Evolutionary conservation across 2,113 vertebrate species (phyloP).

Genomic region (Athene cunicularia): DNA sequence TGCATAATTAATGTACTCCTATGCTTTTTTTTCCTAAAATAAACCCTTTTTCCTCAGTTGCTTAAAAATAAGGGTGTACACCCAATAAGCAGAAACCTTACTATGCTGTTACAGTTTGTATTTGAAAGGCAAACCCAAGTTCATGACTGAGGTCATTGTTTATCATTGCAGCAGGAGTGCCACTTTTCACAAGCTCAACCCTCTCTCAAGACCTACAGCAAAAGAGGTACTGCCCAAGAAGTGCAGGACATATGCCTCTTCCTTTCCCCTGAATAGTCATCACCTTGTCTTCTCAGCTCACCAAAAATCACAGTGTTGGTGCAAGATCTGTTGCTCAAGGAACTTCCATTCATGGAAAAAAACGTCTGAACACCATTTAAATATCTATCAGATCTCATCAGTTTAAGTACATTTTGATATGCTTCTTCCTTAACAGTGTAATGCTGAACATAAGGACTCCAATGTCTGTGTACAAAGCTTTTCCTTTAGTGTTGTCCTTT

Average conservation of each 20-base stretch:
- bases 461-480: background rate
- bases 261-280: background rate
- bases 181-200: background rate
- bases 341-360: background rate
- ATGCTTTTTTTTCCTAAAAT: background rate
- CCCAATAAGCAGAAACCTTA: background rate
- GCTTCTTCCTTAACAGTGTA: background rate
- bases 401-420: conserved; percentile 19
- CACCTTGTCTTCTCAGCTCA: background rate
- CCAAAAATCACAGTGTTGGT: background rate
- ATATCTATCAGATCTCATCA: background rate
- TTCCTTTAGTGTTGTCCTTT: background rate
- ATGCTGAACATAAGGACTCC: conserved; percentile 23
- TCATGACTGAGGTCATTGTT: background rate
- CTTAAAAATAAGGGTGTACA: background rate
- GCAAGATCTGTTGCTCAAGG: background rate
- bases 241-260: background rate
- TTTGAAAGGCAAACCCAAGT: background rate
- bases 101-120: background rate
- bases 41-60: background rate
- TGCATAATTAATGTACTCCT: background rate
- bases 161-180: background rate
- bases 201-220: background rate
- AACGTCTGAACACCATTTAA: background rate
- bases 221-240: background rate